These are phyloP conservation scores for Aeoliscus strigatus DNA, from an alignment of 2,797 vertebrate species.

Conservation along the genomic window DNA sequence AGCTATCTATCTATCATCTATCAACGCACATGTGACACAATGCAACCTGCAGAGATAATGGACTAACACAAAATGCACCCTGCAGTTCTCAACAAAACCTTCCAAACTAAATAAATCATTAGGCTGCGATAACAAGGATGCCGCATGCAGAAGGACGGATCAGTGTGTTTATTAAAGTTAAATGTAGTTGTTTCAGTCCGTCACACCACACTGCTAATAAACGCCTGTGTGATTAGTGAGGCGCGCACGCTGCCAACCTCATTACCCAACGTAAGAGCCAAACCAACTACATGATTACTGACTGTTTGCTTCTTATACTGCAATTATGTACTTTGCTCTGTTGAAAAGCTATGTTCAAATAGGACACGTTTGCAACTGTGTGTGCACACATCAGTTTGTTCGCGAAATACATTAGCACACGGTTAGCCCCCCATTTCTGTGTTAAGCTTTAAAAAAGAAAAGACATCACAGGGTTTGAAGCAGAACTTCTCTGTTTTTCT, in stretches of 20 bases:
- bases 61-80: conserved; percentile 1
- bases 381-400: neutral
- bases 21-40: too few species aligned
- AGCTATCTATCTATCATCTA: too few species aligned
- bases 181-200: conserved; percentile 70
- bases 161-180: conserved; percentile 52
- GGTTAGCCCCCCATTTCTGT: neutral
- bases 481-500: conserved; percentile 14
- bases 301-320: conserved; percentile 76
- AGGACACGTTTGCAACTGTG: conserved; percentile 28
- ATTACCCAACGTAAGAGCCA: conserved; percentile 73
- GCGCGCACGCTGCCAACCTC: conserved; percentile 68
- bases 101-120: conserved; percentile 25
- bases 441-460: conserved; percentile 14
- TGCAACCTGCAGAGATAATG: too few species aligned
- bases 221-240: conserved; percentile 78
- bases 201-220: conserved; percentile 70
- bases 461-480: conserved; percentile 4
- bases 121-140: conserved; percentile 9
- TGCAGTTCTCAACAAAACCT: neutral
- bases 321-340: conserved; percentile 76
- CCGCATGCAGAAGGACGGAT: conserved; percentile 54
- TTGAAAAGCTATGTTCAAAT: conserved; percentile 59
- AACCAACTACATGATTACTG: conserved; percentile 73
- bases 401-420: neutral